Percentiles rank a stretch among this genome's conserved stretches.
Conservation (phyloP, 1,140 invertebrate species). For the Drosophila orosa region DNA sequence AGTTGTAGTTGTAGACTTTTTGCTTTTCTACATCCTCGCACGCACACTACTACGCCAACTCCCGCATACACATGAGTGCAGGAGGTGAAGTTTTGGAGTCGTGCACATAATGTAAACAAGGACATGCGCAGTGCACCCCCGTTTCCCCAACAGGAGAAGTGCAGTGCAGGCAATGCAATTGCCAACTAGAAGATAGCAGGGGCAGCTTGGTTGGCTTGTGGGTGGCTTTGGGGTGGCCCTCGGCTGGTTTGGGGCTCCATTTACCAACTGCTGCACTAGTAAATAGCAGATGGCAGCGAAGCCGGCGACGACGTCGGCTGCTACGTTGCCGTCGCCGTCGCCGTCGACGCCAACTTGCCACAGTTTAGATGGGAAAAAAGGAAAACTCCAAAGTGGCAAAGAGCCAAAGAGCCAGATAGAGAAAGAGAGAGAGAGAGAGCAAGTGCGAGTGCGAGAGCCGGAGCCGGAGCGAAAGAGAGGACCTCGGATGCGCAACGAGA, state of each 20-base stretch:
- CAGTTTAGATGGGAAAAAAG: constrained; percentile 79
- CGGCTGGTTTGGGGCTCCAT: constrained; percentile 19
- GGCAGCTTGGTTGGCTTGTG: constrained; percentile 16
- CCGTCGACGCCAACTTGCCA: constrained; percentile 72
- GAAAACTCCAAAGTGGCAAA: constrained; percentile 47
- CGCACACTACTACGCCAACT: constrained; percentile 12
- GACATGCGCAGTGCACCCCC: constrained; percentile 69
- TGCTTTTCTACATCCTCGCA: constrained; percentile 73
- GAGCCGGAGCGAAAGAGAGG: constrained; percentile 19
- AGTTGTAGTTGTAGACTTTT: constrained; percentile 81
- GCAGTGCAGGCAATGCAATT: constrained; percentile 74
- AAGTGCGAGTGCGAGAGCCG: constrained; percentile 7
- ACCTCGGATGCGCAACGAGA: constrained; percentile 43
- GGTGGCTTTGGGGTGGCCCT: constrained; percentile 8
- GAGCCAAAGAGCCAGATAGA: constrained; percentile 17
- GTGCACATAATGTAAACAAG: constrained; percentile 80
- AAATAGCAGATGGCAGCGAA: constrained; percentile 58
- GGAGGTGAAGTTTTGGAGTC: constrained; percentile 51
- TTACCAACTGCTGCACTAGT: constrained; percentile 53
- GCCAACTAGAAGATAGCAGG: constrained; percentile 80
- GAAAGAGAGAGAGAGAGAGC: constrained; percentile 7
- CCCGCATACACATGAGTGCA: constrained; percentile 19
- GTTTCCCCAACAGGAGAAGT: constrained; percentile 78
- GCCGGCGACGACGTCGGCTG: constrained; percentile 9
- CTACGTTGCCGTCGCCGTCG: constrained; percentile 38